Base-by-base conservation (phyloP, 2,797 vertebrate genomes). In the Manis javanica region DNA sequence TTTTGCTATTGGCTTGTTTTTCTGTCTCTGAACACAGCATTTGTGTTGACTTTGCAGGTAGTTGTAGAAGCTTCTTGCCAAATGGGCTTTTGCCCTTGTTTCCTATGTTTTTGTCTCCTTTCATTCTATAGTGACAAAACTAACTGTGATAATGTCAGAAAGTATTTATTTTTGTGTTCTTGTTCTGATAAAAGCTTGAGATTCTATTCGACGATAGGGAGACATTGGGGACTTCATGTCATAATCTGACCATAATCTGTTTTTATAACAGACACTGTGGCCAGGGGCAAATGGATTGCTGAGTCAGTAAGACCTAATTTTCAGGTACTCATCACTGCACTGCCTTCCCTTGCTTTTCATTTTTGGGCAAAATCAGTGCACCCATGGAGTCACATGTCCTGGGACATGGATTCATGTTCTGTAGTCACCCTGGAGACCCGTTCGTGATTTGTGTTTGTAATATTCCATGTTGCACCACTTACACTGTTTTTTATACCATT, bases 51-150 rank as follows among this genome's bases (percentile, higher is more conserved):
- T 74, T 69, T 84, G 55, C 24, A 82, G 31, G 34, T 69, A 61
- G n/a, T 72, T 91, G 79, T 64, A 89, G 85, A 91, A 46, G 13
- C 23, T 8, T 83, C 74, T 68, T 0, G 37, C 21, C 19, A 66
- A 42, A 19, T 51, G 34, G 18, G 39, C 29, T 34, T 77, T 77
- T 78, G 34, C 24, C n/a, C 10, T 18, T 49, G 72, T 94, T 92
- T 86, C 59, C 34, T 74, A 53, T 31, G 11, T 69, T 90, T 89
- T 77, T 15, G 21, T 64, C 10, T 39, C 31, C 34, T 95, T 81
- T 97, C n/a, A 72, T 69, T 93, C 53, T 85, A 94, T 37, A 46
- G 37, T 82, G 95, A 79, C 31, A 21, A 68, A 82, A 83, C 51
- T 31, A 63, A 92, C 31, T 83, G 55, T 82, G 53, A 91, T 69